Percentiles rank a stretch among this genome's conserved stretches.
Evolutionary conservation across 2,113 vertebrate genomes (phyloP).

Genomic region (Morphnarchus princeps): DNA sequence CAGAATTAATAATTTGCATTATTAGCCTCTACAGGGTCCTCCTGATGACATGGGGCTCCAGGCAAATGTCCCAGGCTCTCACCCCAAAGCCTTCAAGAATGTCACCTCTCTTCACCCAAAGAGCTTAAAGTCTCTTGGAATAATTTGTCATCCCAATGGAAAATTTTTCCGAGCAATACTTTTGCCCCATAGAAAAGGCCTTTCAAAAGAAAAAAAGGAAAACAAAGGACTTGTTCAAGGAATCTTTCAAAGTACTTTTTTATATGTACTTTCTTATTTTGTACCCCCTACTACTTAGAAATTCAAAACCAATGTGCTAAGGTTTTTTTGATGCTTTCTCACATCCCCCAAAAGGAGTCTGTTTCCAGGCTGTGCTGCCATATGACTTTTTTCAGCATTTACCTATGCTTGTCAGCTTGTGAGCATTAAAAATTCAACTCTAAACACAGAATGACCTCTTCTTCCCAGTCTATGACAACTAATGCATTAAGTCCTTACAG

Average conservation of each 20-base stretch:
- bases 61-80: neutral
- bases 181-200: neutral
- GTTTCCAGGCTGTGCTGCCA: neutral
- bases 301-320: neutral
- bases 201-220: neutral
- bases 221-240: neutral
- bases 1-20: neutral
- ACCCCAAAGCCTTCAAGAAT: neutral
- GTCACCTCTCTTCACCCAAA: neutral
- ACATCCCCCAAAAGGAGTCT: neutral
- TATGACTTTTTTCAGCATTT: neutral
- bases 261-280: neutral
- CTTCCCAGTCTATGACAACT: neutral
- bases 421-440: neutral
- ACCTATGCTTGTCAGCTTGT: neutral
- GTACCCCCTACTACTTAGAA: neutral
- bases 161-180: neutral
- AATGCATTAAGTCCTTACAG: neutral
- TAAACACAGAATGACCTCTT: neutral
- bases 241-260: neutral
- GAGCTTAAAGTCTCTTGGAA: neutral
- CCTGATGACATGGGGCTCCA: neutral
- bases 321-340: neutral
- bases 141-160: fast-evolving
- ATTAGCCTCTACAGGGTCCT: neutral